Evolutionary conservation across 2,113 vertebrate genomes (phyloP), one percentile per base, ranked within the genome.

Genomic region (Athene noctua): DNA sequence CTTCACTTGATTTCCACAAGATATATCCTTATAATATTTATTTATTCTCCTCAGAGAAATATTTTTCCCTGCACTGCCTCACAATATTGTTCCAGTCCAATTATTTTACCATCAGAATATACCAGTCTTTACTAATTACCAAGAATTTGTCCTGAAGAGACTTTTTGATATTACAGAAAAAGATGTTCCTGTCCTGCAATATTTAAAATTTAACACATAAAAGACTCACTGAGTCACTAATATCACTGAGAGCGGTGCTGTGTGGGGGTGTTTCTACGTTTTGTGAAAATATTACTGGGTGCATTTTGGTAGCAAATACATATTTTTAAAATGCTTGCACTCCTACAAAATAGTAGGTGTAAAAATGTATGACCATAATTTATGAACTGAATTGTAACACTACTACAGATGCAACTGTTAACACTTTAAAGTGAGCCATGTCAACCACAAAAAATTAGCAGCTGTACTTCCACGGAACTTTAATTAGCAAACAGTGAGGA

Each of bases 401-500:
- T 78, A 83, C 79, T 97, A 96, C 84, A 96, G 80, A 96, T 94
- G 97, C 71, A 87, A 95, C 30, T 92, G 91, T 91, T 97, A 96
- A 58, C 88, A 96, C 95, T 96, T 94, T 97, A 94, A 97, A 97
- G 97, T 95, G 90, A 97, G 88, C 91, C 94, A 90, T 92, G 81
- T 82, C 88, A 97, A 97, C 59, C 65, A 92, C 66, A 94, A 94
- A 97, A 91, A 95, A 97, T 97, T 96, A 97, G 83, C 91, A 97
- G 94, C 80, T 97, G 80, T 93, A 96, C 86, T 96, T 97, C 59
- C 67, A 94, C 27, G 94, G 88, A 97, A 97, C 87, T 89, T 96
- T 96, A 97, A 98, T 96, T 97, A 97, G 87, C 88, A 97, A 97
- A 96, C 75, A 97, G 90, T 95, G 97, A 96, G 89, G 80, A 97